Conservation (phyloP, 2,113 vertebrate species). For the Istiophorus platypterus region DNA sequence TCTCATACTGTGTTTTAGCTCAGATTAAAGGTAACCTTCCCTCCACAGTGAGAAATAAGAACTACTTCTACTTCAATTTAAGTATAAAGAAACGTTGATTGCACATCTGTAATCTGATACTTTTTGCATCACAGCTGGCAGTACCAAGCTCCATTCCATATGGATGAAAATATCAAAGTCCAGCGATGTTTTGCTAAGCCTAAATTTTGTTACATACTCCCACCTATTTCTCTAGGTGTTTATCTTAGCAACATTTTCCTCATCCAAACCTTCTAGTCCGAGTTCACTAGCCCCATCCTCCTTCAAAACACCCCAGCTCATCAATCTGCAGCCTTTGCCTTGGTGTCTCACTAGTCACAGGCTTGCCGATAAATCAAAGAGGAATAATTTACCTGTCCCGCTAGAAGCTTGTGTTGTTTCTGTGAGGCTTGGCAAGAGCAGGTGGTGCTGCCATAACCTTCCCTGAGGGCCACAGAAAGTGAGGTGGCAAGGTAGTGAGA, state of each 20-base stretch:
- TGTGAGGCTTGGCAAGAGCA: conserved; percentile 61
- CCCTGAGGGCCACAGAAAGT: conserved; percentile 49
- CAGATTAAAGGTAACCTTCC: conserved; percentile 34
- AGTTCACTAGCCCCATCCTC: not conserved
- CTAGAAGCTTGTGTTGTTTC: conserved; percentile 68
- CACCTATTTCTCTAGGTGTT: not conserved
- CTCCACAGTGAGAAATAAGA: conserved; percentile 27
- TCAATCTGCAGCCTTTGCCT: conserved; percentile 33
- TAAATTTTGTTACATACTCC: not conserved
- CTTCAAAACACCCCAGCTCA: conserved; percentile 17
- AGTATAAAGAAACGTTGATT: conserved; percentile 7
- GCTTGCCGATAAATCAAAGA: conserved; percentile 66
- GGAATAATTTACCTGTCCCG: conserved; percentile 78
- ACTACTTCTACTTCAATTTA: conserved; percentile 18
- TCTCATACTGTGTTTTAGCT: conserved; percentile 50
- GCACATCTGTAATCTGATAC: too few relatives aligned
- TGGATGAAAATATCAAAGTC: conserved; percentile 16
- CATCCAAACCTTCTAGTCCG: not conserved
- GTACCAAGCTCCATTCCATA: not conserved
- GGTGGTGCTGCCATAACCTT: conserved; percentile 52
- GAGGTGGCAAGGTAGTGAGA: conserved; percentile 29
- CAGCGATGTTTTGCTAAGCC: not conserved
- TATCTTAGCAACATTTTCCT: not conserved
- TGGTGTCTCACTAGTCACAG: conserved; percentile 36
- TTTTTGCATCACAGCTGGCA: not conserved